phyloP scores from a whole-genome alignment of 2,888 invertebrate species.

The Sphaerophoria rueppellii region DNA sequence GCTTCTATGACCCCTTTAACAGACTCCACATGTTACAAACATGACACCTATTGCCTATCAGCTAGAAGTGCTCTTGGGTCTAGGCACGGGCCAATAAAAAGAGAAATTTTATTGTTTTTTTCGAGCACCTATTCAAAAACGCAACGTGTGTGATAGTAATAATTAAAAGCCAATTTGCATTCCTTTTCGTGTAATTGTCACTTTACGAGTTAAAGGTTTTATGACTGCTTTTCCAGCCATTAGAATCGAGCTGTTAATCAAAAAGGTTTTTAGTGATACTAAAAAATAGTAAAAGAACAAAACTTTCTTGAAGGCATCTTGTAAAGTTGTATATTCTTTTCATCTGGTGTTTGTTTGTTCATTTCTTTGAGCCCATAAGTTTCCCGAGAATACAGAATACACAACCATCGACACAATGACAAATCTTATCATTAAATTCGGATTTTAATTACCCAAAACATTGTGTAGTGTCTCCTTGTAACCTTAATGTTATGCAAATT shows the following conservation, averaged over 20 bases:
- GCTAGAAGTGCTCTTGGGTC: too few relatives aligned
- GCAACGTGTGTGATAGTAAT: neutral
- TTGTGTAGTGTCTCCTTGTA: constrained; percentile 25
- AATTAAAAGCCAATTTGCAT: neutral
- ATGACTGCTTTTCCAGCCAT: constrained; percentile 46
- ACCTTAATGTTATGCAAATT: constrained; percentile 66
- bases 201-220: constrained; percentile 2
- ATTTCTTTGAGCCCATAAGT: constrained; percentile 12
- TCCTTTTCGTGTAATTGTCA: constrained; percentile 3
- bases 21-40: too few relatives aligned
- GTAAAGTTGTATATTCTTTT: neutral
- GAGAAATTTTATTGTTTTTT: too few relatives aligned
- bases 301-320: neutral
- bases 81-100: too few relatives aligned
- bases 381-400: neutral
- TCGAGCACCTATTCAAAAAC: too few relatives aligned
- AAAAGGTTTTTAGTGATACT: constrained; percentile 2
- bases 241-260: constrained; percentile 43
- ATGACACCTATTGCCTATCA: too few relatives aligned
- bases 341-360: neutral
- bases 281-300: constrained; percentile 1
- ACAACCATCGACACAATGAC: constrained; percentile 8
- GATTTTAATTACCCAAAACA: constrained; percentile 68
- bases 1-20: too few relatives aligned
- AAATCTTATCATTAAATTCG: constrained; percentile 63